Base-by-base conservation (phyloP, 1,140 invertebrate species). In the Chionoecetes opilio region DNA sequence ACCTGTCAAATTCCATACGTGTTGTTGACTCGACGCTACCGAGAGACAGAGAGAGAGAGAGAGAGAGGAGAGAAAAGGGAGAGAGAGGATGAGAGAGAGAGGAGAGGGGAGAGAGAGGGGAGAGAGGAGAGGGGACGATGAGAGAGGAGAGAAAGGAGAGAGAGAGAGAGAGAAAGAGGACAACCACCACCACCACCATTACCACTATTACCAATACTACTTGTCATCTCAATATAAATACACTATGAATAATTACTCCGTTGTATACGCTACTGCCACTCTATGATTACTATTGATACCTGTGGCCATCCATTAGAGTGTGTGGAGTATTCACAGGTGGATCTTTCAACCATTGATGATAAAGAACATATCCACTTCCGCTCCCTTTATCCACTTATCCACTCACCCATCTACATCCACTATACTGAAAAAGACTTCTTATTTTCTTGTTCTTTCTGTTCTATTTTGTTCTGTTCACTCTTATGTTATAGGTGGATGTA, bases 161-260 rank as follows among this genome's bases (percentile, higher is more conserved):
- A 41, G 38, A 41, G 38, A 41, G 38, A 41, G 38, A 41, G 38
- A 41, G 38, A 41, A 14, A 41, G 38, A 41, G 3, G 38, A 8
- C 35, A 5, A 29, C 87, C 87, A 11, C 35, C 35, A n/a, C 87
- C 37, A 31, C 21, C 9, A 14, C 31, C 87, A 14, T 11, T 35
- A 88, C 87, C 37, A n/a, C 35, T 9, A 29, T 35, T 21, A 89
- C n/a, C 63, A 75, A 26, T n/a, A n/a, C 21, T 6, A 8, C 11
- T 26, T 75, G 63, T 75, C 63, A n/a, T 75, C 63, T 75, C 26
- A 75, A 75, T 75, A 75, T 75, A 75, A 87, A 87, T 38, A 35
- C 85, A 31, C 0, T 35, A 89, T 38, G 17, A 35, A 41, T 17
- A 34, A 37, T 38, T 89, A 38, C 35, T 26, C 32, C 41, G 0